Evolutionary conservation across 2,113 vertebrate species (phyloP), one percentile per base, ranked within the genome.

Genomic region (Nycticryphes semicollaris): DNA sequence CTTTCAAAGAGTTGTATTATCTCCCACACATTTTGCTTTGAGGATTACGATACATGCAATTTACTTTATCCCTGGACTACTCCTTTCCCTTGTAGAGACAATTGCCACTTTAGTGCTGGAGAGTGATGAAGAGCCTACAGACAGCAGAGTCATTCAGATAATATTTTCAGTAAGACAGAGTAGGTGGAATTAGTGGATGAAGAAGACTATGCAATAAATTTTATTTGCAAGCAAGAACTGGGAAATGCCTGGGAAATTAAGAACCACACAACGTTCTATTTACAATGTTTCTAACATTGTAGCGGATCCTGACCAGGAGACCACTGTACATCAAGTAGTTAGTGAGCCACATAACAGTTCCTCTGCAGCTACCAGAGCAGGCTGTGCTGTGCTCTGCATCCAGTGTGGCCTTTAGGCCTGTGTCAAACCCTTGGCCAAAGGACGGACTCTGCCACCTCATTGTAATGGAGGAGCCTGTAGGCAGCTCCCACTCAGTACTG

Each of bases 11-110:
- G 19, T 23, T 90, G 33, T 78, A 84, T 66, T 77, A 73, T 84
- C 74, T 93, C 92, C 86, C 89, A 94, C 84, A 75, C 51, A n/a
- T 85, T 69, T 89, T 82, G 57, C 80, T 97, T 89, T 47, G 54
- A 84, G 82, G 59, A 91, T 73, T 91, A 83, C 90, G 84, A 95
- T 83, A 75, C 82, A 93, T 30, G 25, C 67, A 76, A 74, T 82
- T 7, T 12, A 76, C 4, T 18, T 76, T 91, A 87, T 53, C 74
- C 72, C 70, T 50, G 31, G 70, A 73, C 87, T 69, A 37, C 37
- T 69, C 70, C 30, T 57, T 75, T 91, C 53, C 66, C 77, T 89
- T 69, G 39, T 12, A 93, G 66, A 92, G 53, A 87, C 69, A 87
- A 96, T 53, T 91, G 66, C 56, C 50, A 82, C 57, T 93, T 94